A percentile compares a stretch with the other conserved stretches of the same genome.
These are phyloP conservation scores for Luffia ferchaultella DNA, from an alignment of 2,888 invertebrate genomes.

Conservation along the genomic window DNA sequence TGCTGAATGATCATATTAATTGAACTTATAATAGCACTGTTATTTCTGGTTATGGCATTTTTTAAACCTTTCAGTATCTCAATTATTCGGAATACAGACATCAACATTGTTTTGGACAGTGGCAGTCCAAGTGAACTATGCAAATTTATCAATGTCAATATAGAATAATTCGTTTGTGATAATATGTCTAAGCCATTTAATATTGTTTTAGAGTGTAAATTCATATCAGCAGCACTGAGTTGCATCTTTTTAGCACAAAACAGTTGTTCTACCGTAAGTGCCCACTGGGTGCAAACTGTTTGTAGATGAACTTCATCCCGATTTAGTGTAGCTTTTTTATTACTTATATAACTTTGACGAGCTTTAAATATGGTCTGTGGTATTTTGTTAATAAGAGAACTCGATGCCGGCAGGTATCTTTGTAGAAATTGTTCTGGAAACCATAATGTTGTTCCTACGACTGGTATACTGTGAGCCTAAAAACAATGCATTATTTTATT, in stretches of 20 bases:
- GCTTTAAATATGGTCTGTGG: slow-evolving; percentile 49
- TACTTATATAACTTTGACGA: slow-evolving; percentile 64
- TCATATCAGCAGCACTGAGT: slow-evolving; percentile 52
- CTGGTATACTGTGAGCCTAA: slow-evolving; percentile 78
- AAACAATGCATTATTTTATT: slow-evolving; percentile 21
- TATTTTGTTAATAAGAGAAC: slow-evolving; percentile 55
- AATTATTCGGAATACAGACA: slow-evolving; percentile 80
- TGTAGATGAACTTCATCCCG: slow-evolving; percentile 68
- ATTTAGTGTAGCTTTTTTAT: slow-evolving; percentile 64
- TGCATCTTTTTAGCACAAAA: slow-evolving; percentile 40
- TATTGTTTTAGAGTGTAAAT: slow-evolving; percentile 42
- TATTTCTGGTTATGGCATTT: slow-evolving; percentile 72
- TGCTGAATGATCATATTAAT: slow-evolving; percentile 82
- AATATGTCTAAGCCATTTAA: slow-evolving; percentile 73
- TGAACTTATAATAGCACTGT: slow-evolving; percentile 74
- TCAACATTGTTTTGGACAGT: slow-evolving; percentile 78
- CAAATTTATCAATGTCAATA: slow-evolving; percentile 68
- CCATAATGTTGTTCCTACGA: slow-evolving; percentile 86
- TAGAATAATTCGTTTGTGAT: slow-evolving; percentile 67
- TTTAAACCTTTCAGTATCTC: slow-evolving; percentile 84
- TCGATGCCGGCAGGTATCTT: slow-evolving; percentile 66
- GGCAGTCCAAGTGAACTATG: slow-evolving; percentile 77
- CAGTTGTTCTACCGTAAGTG: slow-evolving; percentile 38
- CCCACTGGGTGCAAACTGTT: slow-evolving; percentile 39
- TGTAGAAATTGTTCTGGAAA: slow-evolving; percentile 83